These are phyloP conservation scores for Heliconius hewitsoni DNA, from an alignment of 1,140 invertebrate genomes.

Conservation along the genomic window DNA sequence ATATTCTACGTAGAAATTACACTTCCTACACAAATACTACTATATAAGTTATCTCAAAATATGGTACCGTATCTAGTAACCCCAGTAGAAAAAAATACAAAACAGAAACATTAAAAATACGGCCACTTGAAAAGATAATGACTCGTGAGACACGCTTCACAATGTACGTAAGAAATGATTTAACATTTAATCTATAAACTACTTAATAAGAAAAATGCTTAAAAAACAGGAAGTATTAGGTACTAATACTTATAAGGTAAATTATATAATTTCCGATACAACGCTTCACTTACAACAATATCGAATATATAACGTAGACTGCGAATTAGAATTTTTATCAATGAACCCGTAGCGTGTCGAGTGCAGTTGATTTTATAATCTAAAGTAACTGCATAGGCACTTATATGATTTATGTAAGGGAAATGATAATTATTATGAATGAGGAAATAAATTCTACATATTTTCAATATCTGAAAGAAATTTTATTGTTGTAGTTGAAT, in stretches of 20 bases:
- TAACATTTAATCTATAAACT: conserved; percentile 41
- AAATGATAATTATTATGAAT: not conserved
- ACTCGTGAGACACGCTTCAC: conserved; percentile 33
- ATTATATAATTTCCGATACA: conserved; percentile 45
- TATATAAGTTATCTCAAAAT: no score
- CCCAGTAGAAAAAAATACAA: not conserved
- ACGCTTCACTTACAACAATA: conserved; percentile 32
- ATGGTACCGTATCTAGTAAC: no score
- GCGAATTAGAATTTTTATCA: not conserved
- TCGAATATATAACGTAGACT: conserved; percentile 25
- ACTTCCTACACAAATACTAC: no score
- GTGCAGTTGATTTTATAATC: not conserved
- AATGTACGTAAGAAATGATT: conserved; percentile 44
- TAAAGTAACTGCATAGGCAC: not conserved
- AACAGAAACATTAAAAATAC: not conserved
- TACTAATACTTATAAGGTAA: conserved; percentile 45
- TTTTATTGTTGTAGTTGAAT: no score
- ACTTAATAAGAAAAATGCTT: conserved; percentile 52
- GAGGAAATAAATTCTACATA: not conserved
- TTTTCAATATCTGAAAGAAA: no score
- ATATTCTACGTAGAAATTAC: no score
- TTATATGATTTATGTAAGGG: not conserved
- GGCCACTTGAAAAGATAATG: not conserved
- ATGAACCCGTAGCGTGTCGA: not conserved
- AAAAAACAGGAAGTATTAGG: conserved; percentile 57